Conservation (phyloP, 2,113 vertebrate species). For the Atherinomorus stipes region DNA sequence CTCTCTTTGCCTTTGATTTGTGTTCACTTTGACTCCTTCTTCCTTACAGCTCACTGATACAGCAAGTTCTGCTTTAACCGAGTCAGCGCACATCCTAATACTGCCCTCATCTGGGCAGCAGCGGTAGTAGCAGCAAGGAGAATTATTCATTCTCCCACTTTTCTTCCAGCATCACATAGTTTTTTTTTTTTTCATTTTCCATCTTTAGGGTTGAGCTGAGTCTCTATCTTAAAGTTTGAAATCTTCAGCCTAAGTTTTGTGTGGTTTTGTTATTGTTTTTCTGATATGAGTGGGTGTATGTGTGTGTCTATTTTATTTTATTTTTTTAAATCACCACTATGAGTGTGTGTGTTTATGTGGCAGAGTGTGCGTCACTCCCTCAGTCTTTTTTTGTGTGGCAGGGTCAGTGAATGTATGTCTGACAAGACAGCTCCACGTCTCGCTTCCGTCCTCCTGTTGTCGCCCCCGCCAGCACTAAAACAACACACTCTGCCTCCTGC, state of each 20-base stretch:
- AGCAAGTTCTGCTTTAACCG: constrained; percentile 54
- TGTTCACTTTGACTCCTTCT: constrained; percentile 16
- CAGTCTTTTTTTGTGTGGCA: constrained; percentile 57
- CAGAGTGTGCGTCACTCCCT: constrained; percentile 63
- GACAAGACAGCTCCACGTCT: constrained; percentile 52
- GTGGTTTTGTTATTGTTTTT: constrained; percentile 42
- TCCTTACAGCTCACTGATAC: constrained; percentile 53
- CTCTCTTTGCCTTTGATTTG: constrained; percentile 26
- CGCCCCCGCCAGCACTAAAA: constrained; percentile 71
- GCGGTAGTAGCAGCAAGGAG: constrained; percentile 74
- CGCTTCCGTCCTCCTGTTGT: constrained; percentile 62
- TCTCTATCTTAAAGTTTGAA: constrained; percentile 42
- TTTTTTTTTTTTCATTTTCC: constrained; percentile 11
- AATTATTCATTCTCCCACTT: constrained; percentile 53
- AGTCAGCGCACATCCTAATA: constrained; percentile 38
- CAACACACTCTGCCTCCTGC: constrained; percentile 80
- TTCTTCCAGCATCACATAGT: constrained; percentile 48
- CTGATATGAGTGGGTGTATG: constrained; percentile 8
- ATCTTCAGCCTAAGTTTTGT: constrained; percentile 50
- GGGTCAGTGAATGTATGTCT: constrained; percentile 59
- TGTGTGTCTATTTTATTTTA: background rate
- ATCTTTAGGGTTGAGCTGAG: constrained; percentile 40
- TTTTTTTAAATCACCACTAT: constrained; percentile 14
- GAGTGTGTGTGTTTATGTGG: constrained; percentile 38
- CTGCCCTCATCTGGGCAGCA: constrained; percentile 70